Percentiles rank a stretch among this genome's conserved stretches.
Evolutionary conservation across 2,888 invertebrate species (phyloP).

Genomic region (Lepidochrysops patricia): DNA sequence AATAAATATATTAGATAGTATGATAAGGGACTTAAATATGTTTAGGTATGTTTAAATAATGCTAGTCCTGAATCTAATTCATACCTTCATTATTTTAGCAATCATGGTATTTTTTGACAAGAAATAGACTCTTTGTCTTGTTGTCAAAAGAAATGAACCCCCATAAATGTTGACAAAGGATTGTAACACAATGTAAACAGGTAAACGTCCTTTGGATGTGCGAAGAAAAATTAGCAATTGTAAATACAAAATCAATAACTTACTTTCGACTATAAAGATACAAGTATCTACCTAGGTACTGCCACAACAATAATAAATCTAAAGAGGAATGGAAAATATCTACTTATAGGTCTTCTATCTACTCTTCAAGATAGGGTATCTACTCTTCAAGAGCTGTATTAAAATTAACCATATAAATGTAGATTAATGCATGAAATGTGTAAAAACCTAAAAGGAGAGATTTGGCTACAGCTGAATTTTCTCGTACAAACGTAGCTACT

Average conservation of each 20-base stretch:
- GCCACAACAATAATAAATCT: background rate
- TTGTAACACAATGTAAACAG: background rate
- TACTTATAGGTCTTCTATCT: background rate
- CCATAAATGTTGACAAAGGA: background rate
- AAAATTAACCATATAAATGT: conserved; percentile 33
- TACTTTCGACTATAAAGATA: background rate
- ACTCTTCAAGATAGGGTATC: too few species aligned
- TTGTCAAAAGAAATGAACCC: background rate
- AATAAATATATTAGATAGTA: background rate
- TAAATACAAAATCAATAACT: background rate
- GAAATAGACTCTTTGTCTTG: background rate
- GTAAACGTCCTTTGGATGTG: background rate
- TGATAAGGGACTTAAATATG: background rate
- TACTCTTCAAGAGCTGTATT: background rate
- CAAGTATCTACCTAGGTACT: background rate
- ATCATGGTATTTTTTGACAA: background rate
- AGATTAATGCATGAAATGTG: conserved; percentile 61
- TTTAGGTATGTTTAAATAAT: background rate
- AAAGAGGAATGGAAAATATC: background rate
- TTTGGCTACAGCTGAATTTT: conserved; percentile 36
- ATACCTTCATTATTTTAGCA: background rate
- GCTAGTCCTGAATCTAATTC: background rate
- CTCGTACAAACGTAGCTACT: conserved; percentile 29
- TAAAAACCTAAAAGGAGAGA: conserved; percentile 40
- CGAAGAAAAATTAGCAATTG: background rate